Base-by-base conservation (phyloP, 2,888 invertebrate species). In the Melitaea athalia region DNA sequence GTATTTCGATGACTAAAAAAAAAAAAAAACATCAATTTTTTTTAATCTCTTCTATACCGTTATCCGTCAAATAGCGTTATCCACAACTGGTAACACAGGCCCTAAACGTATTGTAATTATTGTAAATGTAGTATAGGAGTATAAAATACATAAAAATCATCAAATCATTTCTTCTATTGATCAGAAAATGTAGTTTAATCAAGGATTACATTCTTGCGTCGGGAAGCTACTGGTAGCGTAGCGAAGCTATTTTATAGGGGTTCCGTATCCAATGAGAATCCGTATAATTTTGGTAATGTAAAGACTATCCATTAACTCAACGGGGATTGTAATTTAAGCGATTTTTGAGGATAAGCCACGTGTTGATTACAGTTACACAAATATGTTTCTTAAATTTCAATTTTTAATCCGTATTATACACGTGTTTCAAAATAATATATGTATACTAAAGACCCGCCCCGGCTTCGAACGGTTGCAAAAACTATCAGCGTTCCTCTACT, bases 211-310 rank as follows among this genome's bases (percentile, higher is more conserved):
- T 24, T 24, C 8, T 38, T 14, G 45, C 24, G 3, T 11, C 5
- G 33, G 55, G 55, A 63, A 31, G 63, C 45, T 63, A 55, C 12
- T n/a, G 12, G 17, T 57, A 15, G 10, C 45, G 17, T 43, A 38
- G 24, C 24, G 33, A 14, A 50, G 11, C 8, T 50, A 12, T 15
- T 11, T 64, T 68, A 33, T 68, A 60, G 11, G 68, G 59, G 43
- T 68, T 68, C 67, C n/a, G 24, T 42, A 17, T 57, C n/a, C 63
- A 45, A 63, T 33, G 52, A 45, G 68, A 68, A 68, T 45, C 63
- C 68, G n/a, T 68, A 68, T 24, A 68, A 60, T 68, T 68, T 68
- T 43, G 63, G 53, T 52, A 60, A 63, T 60, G 53, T 53, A 53
- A 42, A 50, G 38, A 63, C 43, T 59, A 63, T 55, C 53, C 49